These are phyloP conservation scores for Netelia fuscicornis DNA, from an alignment of 2,888 invertebrate species.

Conservation along the genomic window DNA sequence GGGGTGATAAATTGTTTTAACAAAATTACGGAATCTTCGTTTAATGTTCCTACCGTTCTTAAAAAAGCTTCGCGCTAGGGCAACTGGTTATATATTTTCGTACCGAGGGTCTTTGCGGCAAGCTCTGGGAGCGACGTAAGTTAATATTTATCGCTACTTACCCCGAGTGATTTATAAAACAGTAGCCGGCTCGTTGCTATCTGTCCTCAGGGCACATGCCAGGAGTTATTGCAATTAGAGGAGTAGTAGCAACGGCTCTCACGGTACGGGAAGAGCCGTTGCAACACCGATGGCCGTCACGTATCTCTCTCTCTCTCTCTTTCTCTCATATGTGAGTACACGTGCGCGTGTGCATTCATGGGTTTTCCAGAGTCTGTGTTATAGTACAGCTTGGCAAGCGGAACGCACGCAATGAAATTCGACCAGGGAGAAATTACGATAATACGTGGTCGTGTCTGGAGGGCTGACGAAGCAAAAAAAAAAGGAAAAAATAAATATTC, in stretches of 20 bases:
- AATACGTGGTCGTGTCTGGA: neutral
- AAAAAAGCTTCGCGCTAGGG: neutral
- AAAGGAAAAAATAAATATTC: neutral
- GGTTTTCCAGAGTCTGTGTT: conserved; percentile 40
- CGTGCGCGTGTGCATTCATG: conserved; percentile 16
- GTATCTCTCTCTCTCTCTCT: conserved; percentile 11
- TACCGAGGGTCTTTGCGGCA: conserved; percentile 8
- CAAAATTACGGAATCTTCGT: conserved; percentile 46
- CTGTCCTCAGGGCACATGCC: conserved; percentile 61
- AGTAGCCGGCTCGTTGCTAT: conserved; percentile 56
- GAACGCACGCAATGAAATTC: conserved; percentile 17
- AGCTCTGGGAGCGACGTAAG: conserved; percentile 63
- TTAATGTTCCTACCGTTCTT: conserved; percentile 49
- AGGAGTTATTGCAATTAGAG: conserved; percentile 74
- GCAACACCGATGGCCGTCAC: conserved; percentile 40
- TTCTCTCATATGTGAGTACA: neutral
- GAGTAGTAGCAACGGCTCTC: conserved; percentile 12
- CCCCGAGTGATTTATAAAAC: conserved; percentile 69
- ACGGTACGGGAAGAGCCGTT: conserved; percentile 24
- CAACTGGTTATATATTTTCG: neutral
- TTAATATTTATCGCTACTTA: conserved; percentile 72
- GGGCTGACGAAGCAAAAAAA: neutral
- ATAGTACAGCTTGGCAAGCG: neutral
- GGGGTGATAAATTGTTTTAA: conserved; percentile 49
- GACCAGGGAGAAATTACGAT: conserved; percentile 20